A percentile compares a stretch with the other conserved stretches of the same genome.
These are phyloP conservation scores for Anas platyrhynchos DNA, from an alignment of 2,113 vertebrate genomes.

Conservation along the genomic window DNA sequence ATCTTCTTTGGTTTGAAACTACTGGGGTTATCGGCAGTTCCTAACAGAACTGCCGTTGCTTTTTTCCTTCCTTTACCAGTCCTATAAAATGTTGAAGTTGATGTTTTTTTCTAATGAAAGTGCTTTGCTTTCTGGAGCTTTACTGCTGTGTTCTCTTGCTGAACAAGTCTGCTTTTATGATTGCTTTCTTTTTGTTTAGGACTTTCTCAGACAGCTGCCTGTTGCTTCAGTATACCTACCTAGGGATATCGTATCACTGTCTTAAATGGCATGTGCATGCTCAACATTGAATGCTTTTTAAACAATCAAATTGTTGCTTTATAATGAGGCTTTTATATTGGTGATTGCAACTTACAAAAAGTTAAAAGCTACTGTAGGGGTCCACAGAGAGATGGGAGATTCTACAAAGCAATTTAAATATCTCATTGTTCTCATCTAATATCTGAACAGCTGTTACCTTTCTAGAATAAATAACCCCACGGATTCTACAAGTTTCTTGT, in stretches of 20 bases:
- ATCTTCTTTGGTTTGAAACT: conserved; percentile 22
- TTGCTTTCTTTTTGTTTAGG: conserved; percentile 40
- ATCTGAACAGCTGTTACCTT: background rate
- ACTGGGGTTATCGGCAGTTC: conserved; percentile 18
- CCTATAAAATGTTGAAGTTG: background rate
- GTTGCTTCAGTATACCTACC: background rate
- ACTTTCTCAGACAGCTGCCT: conserved; percentile 19
- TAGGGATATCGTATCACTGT: background rate
- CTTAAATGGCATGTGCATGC: conserved; percentile 42
- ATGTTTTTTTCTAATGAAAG: background rate
- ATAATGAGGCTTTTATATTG: background rate
- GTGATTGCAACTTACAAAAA: background rate
- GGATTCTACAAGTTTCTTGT: background rate
- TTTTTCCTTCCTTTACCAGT: background rate
- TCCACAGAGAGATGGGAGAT: background rate
- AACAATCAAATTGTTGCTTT: background rate
- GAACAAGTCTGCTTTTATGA: conserved; percentile 5
- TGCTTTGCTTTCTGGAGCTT: conserved; percentile 15
- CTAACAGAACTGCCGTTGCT: conserved; percentile 50
- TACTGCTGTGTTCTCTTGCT: conserved; percentile 5
- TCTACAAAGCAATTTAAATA: background rate
- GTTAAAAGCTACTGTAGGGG: background rate
- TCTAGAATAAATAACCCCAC: background rate
- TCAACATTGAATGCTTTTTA: conserved; percentile 1
- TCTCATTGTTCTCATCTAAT: background rate